Conservation (phyloP, 2,888 invertebrate genomes). For the Eilema griseolum region DNA sequence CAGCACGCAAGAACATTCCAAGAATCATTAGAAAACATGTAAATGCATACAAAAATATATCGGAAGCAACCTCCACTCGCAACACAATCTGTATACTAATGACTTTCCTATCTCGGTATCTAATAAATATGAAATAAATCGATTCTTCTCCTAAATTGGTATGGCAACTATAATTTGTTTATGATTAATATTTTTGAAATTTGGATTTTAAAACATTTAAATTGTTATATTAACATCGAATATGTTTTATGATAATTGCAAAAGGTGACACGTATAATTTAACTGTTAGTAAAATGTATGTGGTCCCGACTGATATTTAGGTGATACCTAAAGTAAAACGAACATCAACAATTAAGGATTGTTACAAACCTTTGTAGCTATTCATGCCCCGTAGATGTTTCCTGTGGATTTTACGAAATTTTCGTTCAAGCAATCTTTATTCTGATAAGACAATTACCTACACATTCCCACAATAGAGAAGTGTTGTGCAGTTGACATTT, state of each 20-base stretch:
- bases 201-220: constrained; percentile 20
- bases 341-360: no score
- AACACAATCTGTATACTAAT: constrained; percentile 26
- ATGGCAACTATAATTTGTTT: constrained; percentile 27
- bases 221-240: constrained; percentile 18
- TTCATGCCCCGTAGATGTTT: no score
- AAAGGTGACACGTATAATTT: not conserved
- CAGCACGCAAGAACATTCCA: constrained; percentile 23
- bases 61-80: constrained; percentile 38
- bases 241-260: constrained; percentile 17
- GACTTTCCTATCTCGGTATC: constrained; percentile 21
- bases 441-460: no score
- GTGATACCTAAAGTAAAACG: not conserved
- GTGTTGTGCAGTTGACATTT: no score
- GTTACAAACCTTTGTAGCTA: no score
- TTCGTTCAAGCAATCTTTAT: not conserved
- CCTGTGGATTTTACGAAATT: not conserved
- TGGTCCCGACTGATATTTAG: not conserved
- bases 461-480: no score
- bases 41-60: constrained; percentile 32
- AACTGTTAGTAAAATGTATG: constrained; percentile 1
- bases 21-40: constrained; percentile 38
- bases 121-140: constrained; percentile 27
- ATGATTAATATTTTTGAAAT: constrained; percentile 38
- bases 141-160: constrained; percentile 27